Conservation (phyloP, 1,140 invertebrate genomes). For the Wiebesia pumilae region DNA sequence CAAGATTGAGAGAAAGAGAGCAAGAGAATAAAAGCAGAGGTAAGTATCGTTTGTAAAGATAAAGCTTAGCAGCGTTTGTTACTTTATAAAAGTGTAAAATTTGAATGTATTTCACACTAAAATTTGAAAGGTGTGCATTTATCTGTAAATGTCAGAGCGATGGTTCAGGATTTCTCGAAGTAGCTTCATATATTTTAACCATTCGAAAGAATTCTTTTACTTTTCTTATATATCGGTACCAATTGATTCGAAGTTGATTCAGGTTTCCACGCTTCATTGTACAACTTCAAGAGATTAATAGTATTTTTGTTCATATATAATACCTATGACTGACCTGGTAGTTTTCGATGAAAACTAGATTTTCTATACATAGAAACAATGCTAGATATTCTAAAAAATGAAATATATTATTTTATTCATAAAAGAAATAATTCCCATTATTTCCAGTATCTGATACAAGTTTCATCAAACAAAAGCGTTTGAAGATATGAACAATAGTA, state of each 20-base stretch:
- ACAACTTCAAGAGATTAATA: not conserved
- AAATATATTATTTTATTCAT: not conserved
- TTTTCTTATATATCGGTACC: not conserved
- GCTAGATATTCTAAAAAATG: not conserved
- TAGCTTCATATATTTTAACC: not conserved
- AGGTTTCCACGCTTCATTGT: not conserved
- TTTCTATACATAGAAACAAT: not conserved
- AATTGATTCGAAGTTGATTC: not conserved
- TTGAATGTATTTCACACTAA: not conserved
- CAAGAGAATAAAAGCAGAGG: not conserved
- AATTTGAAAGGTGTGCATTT: not conserved
- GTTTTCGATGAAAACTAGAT: not conserved
- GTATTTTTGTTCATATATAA: not conserved
- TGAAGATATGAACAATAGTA: not conserved
- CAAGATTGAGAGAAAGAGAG: not conserved
- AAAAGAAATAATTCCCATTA: not conserved
- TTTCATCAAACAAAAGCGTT: not conserved
- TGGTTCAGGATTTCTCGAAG: conserved; percentile 1
- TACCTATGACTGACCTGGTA: not conserved
- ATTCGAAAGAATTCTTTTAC: not conserved
- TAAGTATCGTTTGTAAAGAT: not conserved
- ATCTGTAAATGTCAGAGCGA: not conserved
- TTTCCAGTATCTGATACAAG: not conserved
- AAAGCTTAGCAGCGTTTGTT: not conserved
- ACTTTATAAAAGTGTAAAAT: not conserved